Base-by-base conservation (phyloP, 2,113 vertebrate genomes). In the Willisornis vidua region DNA sequence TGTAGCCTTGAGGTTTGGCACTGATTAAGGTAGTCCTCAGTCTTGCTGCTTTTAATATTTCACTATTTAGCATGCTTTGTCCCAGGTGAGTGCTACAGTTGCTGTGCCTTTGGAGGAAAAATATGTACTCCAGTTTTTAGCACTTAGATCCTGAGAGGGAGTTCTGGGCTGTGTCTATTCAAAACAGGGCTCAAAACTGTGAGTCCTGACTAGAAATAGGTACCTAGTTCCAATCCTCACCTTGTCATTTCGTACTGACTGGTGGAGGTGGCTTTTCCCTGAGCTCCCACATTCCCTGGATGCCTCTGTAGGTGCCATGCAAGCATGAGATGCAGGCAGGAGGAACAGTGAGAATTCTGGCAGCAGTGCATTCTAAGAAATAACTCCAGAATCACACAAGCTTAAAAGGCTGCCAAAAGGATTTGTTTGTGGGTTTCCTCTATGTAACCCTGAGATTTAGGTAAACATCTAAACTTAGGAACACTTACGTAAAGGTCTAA, bases 1-100 rank as follows among this genome's bases (percentile, higher is more conserved):
- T 61, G 51, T 43, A 88, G 88, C 90, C 68, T 77, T 85, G 85
- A 87, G 85, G 82, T 87, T 61, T 96, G 92, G 72, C 80, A 59
- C 88, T 51, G 65, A 93, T 76, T 77, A 65, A 86, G 72, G 59
- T 12, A 52, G 31, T 66, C 46, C 75, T 83, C 2, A 0, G 66
- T 33, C 49, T 73, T 43, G 28, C 39, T 85, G 7, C 41, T 91
- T 94, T 51, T 54, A 73, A 58, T 90, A 71, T 88, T 94, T 88
- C 43, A 8, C 57, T 78, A 20, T 92, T 96, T 90, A 80, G 43
- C 88, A 43, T 54, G 54, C 28, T 63, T 70, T 33, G 19, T 90
- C 85, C 67, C 85, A 84, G 28, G 15, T 80, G 71, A 74, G 67
- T 29, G 78, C 78, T 83, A 46, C 1, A 51, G 58, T 33, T 78